Percentiles rank a stretch among this genome's conserved stretches.
Evolutionary conservation across 1,140 invertebrate species (phyloP).

Genomic region (Micrasema minimum): DNA sequence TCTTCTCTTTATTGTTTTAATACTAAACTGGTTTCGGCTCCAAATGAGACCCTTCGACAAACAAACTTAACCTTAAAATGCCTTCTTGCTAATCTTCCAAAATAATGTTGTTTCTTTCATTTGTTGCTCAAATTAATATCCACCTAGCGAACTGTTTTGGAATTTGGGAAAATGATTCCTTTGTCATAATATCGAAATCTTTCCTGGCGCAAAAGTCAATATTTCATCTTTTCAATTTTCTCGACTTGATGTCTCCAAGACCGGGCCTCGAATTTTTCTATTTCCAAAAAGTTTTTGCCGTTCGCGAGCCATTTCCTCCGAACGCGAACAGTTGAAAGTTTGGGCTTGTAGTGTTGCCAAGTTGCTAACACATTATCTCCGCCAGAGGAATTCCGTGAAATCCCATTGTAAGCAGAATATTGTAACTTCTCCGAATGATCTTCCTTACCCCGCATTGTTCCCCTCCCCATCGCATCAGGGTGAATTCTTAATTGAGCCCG

Average conservation of each 20-base stretch:
- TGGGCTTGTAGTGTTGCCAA: slow-evolving; percentile 26
- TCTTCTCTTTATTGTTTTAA: slow-evolving; percentile 30
- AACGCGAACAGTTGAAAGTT: slow-evolving; percentile 19
- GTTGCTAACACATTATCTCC: slow-evolving; percentile 9
- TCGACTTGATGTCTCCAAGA: neutral
- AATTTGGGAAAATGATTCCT: too few relatives aligned
- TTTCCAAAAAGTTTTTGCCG: neutral
- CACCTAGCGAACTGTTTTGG: neutral
- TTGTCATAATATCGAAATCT: too few relatives aligned
- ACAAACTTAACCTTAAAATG: slow-evolving; percentile 7
- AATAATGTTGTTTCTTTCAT: too few relatives aligned
- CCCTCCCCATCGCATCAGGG: neutral
- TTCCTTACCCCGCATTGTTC: slow-evolving; percentile 3
- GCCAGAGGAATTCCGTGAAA: slow-evolving; percentile 4
- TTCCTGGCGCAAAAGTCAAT: neutral
- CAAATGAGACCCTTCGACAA: slow-evolving; percentile 21
- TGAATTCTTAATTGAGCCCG: too few relatives aligned
- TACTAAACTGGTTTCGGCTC: too few relatives aligned
- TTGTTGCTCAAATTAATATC: neutral
- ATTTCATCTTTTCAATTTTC: neutral
- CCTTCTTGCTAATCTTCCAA: neutral
- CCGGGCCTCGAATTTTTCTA: slow-evolving; percentile 14
- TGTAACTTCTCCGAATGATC: slow-evolving; percentile 14
- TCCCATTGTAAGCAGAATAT: slow-evolving; percentile 28
- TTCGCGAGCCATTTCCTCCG: slow-evolving; percentile 3